phyloP scores from a whole-genome alignment of 2,113 vertebrate genomes.

The Thalassoma bifasciatum region DNA sequence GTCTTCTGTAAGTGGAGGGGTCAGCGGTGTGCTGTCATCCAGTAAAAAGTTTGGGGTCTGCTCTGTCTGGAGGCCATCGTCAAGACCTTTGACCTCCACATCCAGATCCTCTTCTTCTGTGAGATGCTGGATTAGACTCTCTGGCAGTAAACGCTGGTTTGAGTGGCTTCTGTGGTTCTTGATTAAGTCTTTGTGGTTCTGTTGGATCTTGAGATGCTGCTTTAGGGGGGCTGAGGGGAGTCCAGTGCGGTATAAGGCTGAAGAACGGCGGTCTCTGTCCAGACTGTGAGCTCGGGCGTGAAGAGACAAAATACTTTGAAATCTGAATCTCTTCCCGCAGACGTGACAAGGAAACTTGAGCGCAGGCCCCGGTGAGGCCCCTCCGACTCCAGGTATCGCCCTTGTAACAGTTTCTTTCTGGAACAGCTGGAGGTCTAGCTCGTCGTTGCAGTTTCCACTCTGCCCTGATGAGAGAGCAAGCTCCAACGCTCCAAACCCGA shows the following conservation, averaged over 20 bases:
- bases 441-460: constrained; percentile 82
- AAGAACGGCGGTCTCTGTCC: constrained; percentile 81
- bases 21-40: constrained; percentile 74
- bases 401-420: constrained; percentile 83
- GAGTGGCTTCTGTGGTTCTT: constrained; percentile 57
- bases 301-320: constrained; percentile 94
- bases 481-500: constrained; percentile 81
- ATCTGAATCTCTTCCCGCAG: constrained; percentile 93
- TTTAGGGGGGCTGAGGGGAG: constrained; percentile 71
- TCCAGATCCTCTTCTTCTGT: constrained; percentile 65
- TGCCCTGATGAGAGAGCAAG: constrained; percentile 80
- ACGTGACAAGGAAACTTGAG: constrained; percentile 89
- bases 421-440: constrained; percentile 91
- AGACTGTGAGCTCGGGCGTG: constrained; percentile 90
- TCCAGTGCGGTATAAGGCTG: constrained; percentile 69
- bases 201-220: constrained; percentile 80
- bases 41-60: constrained; percentile 70
- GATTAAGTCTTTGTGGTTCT: constrained; percentile 65
- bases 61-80: constrained; percentile 67
- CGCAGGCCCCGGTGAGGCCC: constrained; percentile 70
- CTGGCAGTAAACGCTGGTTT: constrained; percentile 64
- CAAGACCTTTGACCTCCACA: constrained; percentile 55
- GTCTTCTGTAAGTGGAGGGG: constrained; percentile 82
- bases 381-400: constrained; percentile 61
- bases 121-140: constrained; percentile 68